Evolutionary conservation across 2,113 vertebrate species (phyloP).

Genomic region (Colius striatus): DNA sequence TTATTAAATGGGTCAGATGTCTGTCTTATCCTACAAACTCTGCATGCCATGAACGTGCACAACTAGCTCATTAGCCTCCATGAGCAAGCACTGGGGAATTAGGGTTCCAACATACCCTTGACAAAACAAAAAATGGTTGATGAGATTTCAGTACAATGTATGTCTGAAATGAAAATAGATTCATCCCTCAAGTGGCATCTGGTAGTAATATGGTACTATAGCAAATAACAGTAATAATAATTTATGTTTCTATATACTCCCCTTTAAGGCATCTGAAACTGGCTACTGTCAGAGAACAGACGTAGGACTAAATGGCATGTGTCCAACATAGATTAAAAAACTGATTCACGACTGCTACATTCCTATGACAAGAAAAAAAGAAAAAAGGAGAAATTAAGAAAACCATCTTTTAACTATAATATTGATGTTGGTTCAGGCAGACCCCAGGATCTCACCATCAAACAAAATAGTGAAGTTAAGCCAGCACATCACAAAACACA

Average conservation of each 20-base stretch:
- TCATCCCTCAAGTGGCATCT: not conserved
- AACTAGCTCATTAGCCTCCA: not conserved
- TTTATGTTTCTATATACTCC: conserved; percentile 31
- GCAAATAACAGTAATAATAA: conserved; percentile 51
- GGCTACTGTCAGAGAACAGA: conserved; percentile 54
- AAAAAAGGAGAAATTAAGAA: not conserved
- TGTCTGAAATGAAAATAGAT: not conserved
- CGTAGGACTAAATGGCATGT: not conserved
- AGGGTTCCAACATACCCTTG: not conserved
- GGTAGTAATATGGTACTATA: conserved; percentile 13
- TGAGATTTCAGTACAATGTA: not conserved
- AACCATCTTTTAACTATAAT: not conserved
- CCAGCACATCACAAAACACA: not conserved
- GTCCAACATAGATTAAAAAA: conserved; percentile 3
- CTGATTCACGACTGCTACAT: not conserved
- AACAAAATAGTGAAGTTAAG: not conserved
- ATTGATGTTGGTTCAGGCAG: not conserved
- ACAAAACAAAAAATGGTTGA: not conserved
- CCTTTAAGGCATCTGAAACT: conserved; percentile 27
- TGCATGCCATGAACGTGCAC: not conserved
- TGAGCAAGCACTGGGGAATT: not conserved
- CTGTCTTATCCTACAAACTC: not conserved
- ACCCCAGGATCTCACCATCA: not conserved
- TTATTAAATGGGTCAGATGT: not conserved
- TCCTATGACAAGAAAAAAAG: not conserved